Evolutionary conservation across 2,888 invertebrate species (phyloP).

Genomic region (Lasioglossum morio): DNA sequence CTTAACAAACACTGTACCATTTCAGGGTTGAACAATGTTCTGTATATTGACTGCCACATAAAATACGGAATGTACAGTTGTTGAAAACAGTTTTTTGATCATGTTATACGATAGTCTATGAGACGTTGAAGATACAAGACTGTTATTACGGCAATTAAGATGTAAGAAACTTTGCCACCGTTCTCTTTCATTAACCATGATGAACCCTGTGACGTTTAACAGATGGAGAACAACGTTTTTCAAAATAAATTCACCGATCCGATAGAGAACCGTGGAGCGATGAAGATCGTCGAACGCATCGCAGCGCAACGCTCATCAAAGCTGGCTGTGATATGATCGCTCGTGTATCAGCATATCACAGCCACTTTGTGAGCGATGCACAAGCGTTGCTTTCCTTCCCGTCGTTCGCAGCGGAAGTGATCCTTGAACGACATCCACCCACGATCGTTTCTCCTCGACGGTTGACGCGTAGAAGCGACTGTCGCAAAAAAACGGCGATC

Average conservation of each 20-base stretch:
- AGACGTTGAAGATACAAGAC: too few species aligned
- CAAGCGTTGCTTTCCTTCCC: slow-evolving; percentile 69
- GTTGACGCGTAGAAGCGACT: slow-evolving; percentile 37
- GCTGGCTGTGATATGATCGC: slow-evolving; percentile 98
- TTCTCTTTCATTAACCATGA: too few species aligned
- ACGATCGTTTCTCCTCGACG: slow-evolving; percentile 1
- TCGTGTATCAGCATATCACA: slow-evolving; percentile 90
- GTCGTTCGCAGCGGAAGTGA: neutral
- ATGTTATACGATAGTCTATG: neutral
- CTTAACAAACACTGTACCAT: too few species aligned
- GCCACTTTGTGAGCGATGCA: slow-evolving; percentile 94
- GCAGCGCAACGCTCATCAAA: slow-evolving; percentile 94
- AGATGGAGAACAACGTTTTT: neutral
- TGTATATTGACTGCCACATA: too few species aligned
- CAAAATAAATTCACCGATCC: neutral
- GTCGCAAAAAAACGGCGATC: slow-evolving; percentile 86
- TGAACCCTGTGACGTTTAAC: too few species aligned
- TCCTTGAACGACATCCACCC: neutral
- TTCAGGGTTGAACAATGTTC: too few species aligned
- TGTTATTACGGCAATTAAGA: neutral
- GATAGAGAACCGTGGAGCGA: neutral
- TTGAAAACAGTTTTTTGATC: neutral
- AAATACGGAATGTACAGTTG: neutral
- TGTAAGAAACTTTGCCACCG: neutral
- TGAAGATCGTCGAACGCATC: slow-evolving; percentile 70